Percentiles rank a stretch among this genome's conserved stretches.
These are phyloP conservation scores for Caranx melampygus DNA, from an alignment of 2,113 vertebrate species.

Conservation along the genomic window DNA sequence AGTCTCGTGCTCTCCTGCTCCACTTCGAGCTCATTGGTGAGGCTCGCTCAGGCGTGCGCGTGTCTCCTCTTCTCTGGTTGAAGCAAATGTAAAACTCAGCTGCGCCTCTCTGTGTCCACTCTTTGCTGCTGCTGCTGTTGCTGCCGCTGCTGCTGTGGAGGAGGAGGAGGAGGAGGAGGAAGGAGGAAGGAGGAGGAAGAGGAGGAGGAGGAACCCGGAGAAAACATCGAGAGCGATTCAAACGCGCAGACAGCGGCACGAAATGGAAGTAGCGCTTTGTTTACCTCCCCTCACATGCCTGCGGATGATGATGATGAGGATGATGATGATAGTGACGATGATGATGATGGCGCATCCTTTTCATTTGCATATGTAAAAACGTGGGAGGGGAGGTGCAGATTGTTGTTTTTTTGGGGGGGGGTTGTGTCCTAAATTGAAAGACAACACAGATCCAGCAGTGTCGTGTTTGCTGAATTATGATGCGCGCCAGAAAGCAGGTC, in stretches of 20 bases:
- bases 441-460: not conserved
- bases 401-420: too few relatives aligned
- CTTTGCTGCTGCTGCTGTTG: not conserved
- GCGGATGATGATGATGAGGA: constrained; percentile 8
- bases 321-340: constrained; percentile 7
- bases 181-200: constrained; percentile 15
- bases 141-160: not conserved
- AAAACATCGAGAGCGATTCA: not conserved
- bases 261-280: constrained; percentile 26
- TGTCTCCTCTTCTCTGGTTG: constrained; percentile 25
- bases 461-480: constrained; percentile 14
- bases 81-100: constrained; percentile 36
- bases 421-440: not conserved
- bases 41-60: not conserved
- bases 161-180: not conserved
- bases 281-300: constrained; percentile 39
- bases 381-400: not conserved
- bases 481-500: constrained; percentile 38
- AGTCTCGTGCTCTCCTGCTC: constrained; percentile 8
- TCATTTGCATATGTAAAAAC: constrained; percentile 22
- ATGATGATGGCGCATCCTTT: constrained; percentile 12
- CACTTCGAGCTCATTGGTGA: constrained; percentile 41
- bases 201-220: not conserved
- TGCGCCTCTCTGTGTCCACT: constrained; percentile 23
- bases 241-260: not conserved